Base-by-base conservation (phyloP, 2,113 vertebrate genomes). In the Oryzias javanicus region DNA sequence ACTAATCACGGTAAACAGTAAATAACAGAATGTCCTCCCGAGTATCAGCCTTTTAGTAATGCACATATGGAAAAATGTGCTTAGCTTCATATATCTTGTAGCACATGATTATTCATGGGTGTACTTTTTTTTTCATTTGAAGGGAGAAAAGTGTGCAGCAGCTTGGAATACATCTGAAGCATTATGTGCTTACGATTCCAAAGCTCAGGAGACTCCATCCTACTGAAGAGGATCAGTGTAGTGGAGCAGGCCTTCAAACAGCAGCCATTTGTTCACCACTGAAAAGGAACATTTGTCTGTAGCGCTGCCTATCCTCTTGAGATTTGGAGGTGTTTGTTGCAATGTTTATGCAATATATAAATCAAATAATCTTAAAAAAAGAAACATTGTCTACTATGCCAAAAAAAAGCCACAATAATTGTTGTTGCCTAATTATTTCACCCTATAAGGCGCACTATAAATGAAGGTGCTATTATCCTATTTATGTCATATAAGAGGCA, bases 1-100 rank as follows among this genome's bases (percentile, higher is more conserved):
- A 35, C 55, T 58, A 66, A 76, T 73, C 60, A 63, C 35, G 53
- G 57, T 54, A 60, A 76, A 65, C 59, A 59, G 24, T 59, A 74
- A 70, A 72, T 62, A 72, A 66, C 49, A 78, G 49, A 42, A 42
- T 7, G 8, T 74, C 42, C 73, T 72, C 29, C 17, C 27, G 59
- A 20, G 64, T 48, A 40, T 60, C 35, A 57, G 4, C 42, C 19
- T 20, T 70, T 70, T 54, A 68, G 5, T 47, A 42, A 64, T 69
- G 24, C 17, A 77, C 50, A 70, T 12, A 49, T 35, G 62, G 29
- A 50, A 42, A 18, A 55, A 40, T 50, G 61, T 22, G 49, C 12
- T 17, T 42, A 46, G 22, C 45, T 46, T 67, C 17, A 42, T 35
- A 25, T 47, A 40, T 66, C 46, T 35, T 60, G 20, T 63, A 46